Evolutionary conservation across 2,113 vertebrate genomes (phyloP), one percentile per base, ranked within the genome.

Genomic region (Rhombomys opimus): DNA sequence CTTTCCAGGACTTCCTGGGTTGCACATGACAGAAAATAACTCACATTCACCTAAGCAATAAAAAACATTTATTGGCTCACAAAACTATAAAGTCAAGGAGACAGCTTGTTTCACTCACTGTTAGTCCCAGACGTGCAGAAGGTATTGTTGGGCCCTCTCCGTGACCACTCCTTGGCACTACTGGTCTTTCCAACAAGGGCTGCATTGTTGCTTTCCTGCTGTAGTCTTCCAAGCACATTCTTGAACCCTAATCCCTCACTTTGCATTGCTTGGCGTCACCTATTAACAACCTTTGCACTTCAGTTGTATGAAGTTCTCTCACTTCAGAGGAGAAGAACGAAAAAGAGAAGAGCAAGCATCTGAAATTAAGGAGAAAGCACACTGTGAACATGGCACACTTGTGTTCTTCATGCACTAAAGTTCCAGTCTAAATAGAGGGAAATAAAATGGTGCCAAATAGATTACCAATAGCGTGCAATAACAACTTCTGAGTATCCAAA

Each of bases 21-120:
- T 90, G 65, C 80, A 57, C 41, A 32, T 88, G 59, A 75, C 65
- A 85, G 76, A 85, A 97, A 88, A 95, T 32, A 87, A 70, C 32
- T 78, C 22, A 84, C 20, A 41, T 38, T 68, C 35, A 59, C 35
- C 9, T 89, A 70, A 63, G 52, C 77, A 57, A 88, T 87, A 67
- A 77, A 96, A 30, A n/a, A 13, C 59, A 27, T 65, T 70, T 76
- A 65, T 89, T 81, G 8, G n/a, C 54, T 90, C 38, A 59, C 59
- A 67, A 92, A 89, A 54, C 46, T 87, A 13, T 10, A 77, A 78
- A 59, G 78, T 52, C 22, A 54, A 72, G 57, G n/a, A 96, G 84
- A 13, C 52, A 78, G 61, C 35, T 59, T 72, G 46, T 30, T 88
- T 85, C 57, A 35, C 59, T 78, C 35, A 11, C 32, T 70, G 25